These are phyloP conservation scores for Sympetrum striolatum DNA, from an alignment of 2,888 invertebrate species.

Conservation along the genomic window DNA sequence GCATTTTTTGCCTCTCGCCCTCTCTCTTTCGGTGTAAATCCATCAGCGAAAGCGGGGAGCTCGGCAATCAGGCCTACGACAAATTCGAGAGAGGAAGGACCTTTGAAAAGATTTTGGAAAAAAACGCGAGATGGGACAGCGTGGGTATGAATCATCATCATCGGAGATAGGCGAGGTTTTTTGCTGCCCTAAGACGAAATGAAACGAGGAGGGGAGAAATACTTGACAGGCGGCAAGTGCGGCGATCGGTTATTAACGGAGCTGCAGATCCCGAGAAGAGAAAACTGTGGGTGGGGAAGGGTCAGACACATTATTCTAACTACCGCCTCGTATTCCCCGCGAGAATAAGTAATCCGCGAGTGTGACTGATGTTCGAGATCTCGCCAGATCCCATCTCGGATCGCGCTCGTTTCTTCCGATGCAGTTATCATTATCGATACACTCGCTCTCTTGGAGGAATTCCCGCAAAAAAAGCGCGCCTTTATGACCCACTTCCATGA, in stretches of 20 bases:
- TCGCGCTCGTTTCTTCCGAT: neutral
- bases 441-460: neutral
- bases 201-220: neutral
- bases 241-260: constrained; percentile 14
- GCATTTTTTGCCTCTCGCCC: constrained; percentile 4
- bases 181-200: neutral
- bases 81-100: neutral
- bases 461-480: neutral
- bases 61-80: constrained; percentile 22
- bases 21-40: neutral
- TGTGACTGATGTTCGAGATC: neutral
- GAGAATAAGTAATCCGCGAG: neutral
- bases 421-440: neutral
- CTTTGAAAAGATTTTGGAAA: neutral
- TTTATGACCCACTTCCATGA: neutral
- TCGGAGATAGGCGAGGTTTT: neutral
- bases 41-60: constrained; percentile 4
- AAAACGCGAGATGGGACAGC: neutral
- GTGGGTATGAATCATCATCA: neutral
- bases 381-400: neutral
- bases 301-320: neutral
- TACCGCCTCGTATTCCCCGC: neutral
- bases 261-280: neutral
- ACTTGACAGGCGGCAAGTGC: neutral
- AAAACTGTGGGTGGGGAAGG: neutral